phyloP scores from a whole-genome alignment of 1,140 invertebrate species.

The Camponotus vicinus region DNA sequence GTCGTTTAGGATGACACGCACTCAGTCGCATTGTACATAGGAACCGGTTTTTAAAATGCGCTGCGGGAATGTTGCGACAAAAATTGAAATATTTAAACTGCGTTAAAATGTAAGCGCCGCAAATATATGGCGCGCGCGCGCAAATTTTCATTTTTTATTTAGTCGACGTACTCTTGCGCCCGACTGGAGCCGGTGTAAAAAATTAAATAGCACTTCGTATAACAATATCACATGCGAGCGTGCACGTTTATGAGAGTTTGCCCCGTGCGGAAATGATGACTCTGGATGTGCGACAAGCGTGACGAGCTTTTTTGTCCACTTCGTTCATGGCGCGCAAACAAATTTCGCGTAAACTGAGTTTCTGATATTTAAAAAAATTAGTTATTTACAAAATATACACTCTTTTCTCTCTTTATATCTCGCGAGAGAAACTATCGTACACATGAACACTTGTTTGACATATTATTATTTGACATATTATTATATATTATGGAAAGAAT shows the following conservation, averaged over 20 bases:
- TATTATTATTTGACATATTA: too few relatives aligned
- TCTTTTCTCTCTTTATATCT: background rate
- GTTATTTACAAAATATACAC: background rate
- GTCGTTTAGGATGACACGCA: constrained; percentile 19
- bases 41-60: constrained; percentile 47
- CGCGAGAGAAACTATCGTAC: background rate
- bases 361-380: constrained; percentile 54
- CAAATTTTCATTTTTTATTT: constrained; percentile 55
- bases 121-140: constrained; percentile 35
- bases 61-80: constrained; percentile 6
- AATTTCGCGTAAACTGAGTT: constrained; percentile 46
- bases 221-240: constrained; percentile 44
- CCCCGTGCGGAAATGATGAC: constrained; percentile 47
- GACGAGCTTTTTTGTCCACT: constrained; percentile 35
- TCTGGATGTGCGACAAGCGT: constrained; percentile 42
- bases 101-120: constrained; percentile 50
- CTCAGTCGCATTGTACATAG: constrained; percentile 17
- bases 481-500: too few relatives aligned
- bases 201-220: constrained; percentile 57
- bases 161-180: constrained; percentile 5
- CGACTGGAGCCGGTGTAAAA: constrained; percentile 50
- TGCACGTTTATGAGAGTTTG: constrained; percentile 23
- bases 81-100: constrained; percentile 62
- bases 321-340: constrained; percentile 30
- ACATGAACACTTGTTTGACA: background rate